These are phyloP conservation scores for Gulo gulo DNA, from an alignment of 2,113 vertebrate species.

Conservation along the genomic window DNA sequence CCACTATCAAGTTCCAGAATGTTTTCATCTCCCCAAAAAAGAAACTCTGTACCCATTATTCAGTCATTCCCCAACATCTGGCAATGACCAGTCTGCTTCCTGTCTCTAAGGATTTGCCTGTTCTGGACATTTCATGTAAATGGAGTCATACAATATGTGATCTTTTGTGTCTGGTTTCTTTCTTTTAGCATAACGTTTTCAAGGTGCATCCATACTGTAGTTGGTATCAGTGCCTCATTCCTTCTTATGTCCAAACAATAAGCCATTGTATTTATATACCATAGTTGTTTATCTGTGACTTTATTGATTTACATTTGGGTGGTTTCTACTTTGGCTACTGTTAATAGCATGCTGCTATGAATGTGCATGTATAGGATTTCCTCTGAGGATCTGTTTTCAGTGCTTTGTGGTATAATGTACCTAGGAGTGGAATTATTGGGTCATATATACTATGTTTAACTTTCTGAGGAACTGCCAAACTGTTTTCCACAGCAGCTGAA, in stretches of 20 bases:
- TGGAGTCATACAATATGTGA: neutral
- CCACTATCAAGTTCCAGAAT: neutral
- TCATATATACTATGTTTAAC: slow-evolving; percentile 26
- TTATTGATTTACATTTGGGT: neutral
- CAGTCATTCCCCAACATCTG: neutral
- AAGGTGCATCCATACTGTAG: neutral
- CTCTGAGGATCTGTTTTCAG: neutral
- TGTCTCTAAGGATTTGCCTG: neutral
- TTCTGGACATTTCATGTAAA: neutral
- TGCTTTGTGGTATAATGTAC: neutral
- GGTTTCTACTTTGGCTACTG: neutral
- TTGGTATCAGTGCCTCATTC: neutral
- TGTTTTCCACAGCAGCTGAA: neutral
- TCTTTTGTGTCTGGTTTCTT: neutral
- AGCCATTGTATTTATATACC: neutral
- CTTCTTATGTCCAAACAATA: neutral
- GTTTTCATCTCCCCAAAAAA: neutral
- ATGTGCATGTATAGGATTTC: neutral
- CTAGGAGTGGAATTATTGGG: neutral
- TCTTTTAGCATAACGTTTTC: neutral
- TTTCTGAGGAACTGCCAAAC: neutral
- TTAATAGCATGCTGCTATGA: neutral
- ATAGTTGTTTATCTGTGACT: neutral
- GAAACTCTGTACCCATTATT: neutral
- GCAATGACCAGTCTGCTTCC: neutral